phyloP scores from a whole-genome alignment of 2,888 invertebrate species.

The Spodoptera littoralis region DNA sequence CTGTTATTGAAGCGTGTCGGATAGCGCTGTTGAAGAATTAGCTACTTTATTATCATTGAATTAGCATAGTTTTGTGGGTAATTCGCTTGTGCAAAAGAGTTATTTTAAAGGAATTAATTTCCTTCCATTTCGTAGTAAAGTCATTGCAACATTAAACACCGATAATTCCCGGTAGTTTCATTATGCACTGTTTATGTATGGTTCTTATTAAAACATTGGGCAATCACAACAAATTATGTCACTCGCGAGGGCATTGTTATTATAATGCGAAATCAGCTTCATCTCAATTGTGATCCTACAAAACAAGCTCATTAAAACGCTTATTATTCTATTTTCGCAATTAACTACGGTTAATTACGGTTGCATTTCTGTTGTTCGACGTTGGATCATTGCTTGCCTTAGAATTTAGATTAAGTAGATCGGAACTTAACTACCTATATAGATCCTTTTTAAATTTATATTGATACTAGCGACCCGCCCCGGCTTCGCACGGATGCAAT shows the following conservation, averaged over 20 bases:
- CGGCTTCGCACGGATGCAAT: no score
- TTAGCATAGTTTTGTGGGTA: neutral
- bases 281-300: constrained; percentile 59
- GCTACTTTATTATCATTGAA: neutral
- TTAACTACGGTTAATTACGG: constrained; percentile 27
- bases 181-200: constrained; percentile 44
- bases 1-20: constrained; percentile 1
- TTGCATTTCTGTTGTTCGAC: neutral
- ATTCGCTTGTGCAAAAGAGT: neutral
- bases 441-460: no score
- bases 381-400: no score
- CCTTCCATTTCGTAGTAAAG: constrained; percentile 7
- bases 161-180: constrained; percentile 40
- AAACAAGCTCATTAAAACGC: constrained; percentile 57
- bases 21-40: neutral
- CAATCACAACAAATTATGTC: constrained; percentile 61
- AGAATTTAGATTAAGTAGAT: no score
- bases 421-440: no score
- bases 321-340: constrained; percentile 43
- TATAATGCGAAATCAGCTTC: constrained; percentile 55
- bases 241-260: constrained; percentile 64
- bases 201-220: constrained; percentile 59
- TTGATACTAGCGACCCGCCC: no score
- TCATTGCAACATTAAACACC: constrained; percentile 19
- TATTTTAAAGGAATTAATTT: constrained; percentile 22